Conservation (phyloP, 1,140 invertebrate species). For the Brachionus plicatilis region DNA sequence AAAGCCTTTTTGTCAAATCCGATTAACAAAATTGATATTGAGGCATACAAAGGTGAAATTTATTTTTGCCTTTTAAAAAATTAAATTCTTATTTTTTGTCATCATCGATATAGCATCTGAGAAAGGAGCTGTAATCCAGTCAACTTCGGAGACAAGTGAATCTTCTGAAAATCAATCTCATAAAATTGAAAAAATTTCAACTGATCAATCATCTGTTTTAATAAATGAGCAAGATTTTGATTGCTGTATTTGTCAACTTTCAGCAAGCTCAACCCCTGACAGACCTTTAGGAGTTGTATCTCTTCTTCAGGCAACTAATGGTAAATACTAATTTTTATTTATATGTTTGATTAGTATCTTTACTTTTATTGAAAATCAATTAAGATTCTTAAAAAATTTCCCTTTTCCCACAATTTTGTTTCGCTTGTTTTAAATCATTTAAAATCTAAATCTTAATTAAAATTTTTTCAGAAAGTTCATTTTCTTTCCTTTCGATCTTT, state of each 20-base stretch:
- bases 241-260: constrained; percentile 90
- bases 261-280: constrained; percentile 72
- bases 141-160: neutral
- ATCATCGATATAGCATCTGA: neutral
- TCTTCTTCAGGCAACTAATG: constrained; percentile 73
- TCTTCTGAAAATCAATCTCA: neutral
- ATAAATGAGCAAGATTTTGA: constrained; percentile 66
- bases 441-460: too few species aligned
- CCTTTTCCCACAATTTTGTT: too few species aligned
- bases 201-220: neutral
- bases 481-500: too few species aligned
- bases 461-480: too few species aligned
- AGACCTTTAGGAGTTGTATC: constrained; percentile 85
- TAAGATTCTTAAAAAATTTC: too few species aligned
- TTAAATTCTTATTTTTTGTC: neutral
- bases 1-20: constrained; percentile 11
- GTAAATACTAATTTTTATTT: constrained; percentile 44
- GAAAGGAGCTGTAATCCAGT: neutral
- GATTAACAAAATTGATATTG: constrained; percentile 1
- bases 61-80: neutral
- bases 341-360: too few species aligned
- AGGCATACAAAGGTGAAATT: constrained; percentile 10
- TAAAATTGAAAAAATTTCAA: neutral
- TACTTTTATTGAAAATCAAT: too few species aligned
- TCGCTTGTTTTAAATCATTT: too few species aligned